Evolutionary conservation across 1,140 invertebrate genomes (phyloP).

Genomic region (Varroa destructor): DNA sequence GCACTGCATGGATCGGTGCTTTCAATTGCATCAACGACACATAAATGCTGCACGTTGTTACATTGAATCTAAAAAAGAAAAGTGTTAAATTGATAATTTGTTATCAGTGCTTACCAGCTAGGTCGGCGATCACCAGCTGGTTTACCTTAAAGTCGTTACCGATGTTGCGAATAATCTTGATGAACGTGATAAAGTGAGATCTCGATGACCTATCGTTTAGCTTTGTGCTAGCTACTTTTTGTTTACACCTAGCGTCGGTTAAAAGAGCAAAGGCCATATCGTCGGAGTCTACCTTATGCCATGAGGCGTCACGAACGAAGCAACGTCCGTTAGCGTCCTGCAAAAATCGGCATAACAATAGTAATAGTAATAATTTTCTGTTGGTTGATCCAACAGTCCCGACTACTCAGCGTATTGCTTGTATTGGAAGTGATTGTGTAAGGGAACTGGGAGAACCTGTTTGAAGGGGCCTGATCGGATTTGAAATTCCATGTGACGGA

Average conservation of each 20-base stretch:
- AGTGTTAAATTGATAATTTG: background rate
- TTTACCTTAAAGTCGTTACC: background rate
- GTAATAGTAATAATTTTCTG: background rate
- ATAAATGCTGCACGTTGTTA: background rate
- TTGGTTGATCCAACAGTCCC: background rate
- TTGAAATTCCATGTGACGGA: no score
- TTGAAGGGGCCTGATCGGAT: no score
- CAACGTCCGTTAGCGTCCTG: conserved; percentile 4
- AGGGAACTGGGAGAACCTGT: no score
- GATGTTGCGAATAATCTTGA: conserved; percentile 1
- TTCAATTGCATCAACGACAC: background rate
- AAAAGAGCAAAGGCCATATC: background rate
- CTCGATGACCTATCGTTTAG: conserved; percentile 7
- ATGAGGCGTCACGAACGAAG: conserved; percentile 5
- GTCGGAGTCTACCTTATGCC: background rate
- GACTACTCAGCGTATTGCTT: background rate
- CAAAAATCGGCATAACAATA: background rate
- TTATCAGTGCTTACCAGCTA: background rate
- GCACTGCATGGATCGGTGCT: no score
- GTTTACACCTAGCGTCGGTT: background rate
- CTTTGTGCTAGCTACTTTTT: background rate
- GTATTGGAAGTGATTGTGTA: no score
- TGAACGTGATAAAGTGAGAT: conserved; percentile 1
- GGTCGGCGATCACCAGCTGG: conserved; percentile 1
- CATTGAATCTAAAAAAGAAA: background rate